phyloP scores from a whole-genome alignment of 2,113 vertebrate species.

The Pachycephala philippinensis region DNA sequence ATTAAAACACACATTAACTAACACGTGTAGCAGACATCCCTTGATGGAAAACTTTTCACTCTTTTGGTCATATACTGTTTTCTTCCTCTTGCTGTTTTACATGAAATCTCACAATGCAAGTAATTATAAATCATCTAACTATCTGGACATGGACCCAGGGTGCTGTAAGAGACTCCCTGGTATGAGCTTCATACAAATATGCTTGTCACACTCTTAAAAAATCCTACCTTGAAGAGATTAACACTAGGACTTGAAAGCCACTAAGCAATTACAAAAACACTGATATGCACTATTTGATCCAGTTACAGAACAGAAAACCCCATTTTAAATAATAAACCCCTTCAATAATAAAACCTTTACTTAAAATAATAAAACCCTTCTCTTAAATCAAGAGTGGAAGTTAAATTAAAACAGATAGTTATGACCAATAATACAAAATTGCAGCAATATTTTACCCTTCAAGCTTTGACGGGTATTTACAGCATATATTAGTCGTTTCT shows the following conservation, averaged over 20 bases:
- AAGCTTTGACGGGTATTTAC: neutral
- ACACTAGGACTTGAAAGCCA: neutral
- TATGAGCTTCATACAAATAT: neutral
- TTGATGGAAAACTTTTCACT: neutral
- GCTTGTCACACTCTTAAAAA: neutral
- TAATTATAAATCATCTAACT: neutral
- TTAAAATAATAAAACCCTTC: neutral
- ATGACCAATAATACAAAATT: neutral
- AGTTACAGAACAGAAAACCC: rapidly evolving
- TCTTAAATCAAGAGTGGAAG: neutral
- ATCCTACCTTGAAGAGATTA: neutral
- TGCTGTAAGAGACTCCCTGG: neutral
- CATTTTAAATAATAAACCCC: neutral
- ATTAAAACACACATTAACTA: neutral
- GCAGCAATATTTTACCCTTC: neutral
- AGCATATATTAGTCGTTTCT: neutral
- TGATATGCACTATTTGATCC: neutral
- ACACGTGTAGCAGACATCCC: neutral
- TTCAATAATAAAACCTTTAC: neutral
- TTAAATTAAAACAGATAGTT: neutral
- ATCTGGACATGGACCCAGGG: neutral
- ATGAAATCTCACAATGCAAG: neutral
- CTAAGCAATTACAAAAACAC: neutral
- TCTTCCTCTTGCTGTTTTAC: neutral
- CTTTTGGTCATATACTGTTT: neutral